A percentile compares a stretch with the other conserved stretches of the same genome.
Conservation (phyloP, 2,888 invertebrate species). For the Cheilosia urbana region DNA sequence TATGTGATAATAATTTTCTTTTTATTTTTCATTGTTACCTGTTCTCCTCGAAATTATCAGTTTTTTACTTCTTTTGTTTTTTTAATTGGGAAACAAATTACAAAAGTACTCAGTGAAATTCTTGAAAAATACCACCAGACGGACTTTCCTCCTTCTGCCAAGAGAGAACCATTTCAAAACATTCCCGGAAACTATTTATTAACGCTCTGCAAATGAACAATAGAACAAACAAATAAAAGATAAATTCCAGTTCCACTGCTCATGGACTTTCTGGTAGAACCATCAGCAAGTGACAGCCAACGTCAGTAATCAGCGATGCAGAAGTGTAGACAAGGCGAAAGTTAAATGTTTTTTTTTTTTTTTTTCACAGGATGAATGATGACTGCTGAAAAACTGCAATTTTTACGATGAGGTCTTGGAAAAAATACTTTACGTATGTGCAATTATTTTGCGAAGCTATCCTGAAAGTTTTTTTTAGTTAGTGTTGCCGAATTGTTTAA, state of each 20-base stretch:
- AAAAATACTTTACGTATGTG: too few relatives aligned
- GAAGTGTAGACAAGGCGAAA: background rate
- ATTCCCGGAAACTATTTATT: background rate
- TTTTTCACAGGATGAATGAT: background rate
- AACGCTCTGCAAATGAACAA: background rate
- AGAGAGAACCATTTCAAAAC: background rate
- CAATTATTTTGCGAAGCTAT: too few relatives aligned
- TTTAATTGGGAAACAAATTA: background rate
- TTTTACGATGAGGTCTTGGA: background rate
- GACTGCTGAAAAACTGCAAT: background rate
- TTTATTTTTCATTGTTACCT: background rate
- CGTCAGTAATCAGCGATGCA: background rate
- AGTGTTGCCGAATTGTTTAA: too few relatives aligned
- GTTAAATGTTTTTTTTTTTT: background rate
- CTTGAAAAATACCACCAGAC: too few relatives aligned
- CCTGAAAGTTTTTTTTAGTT: too few relatives aligned
- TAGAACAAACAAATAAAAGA: background rate
- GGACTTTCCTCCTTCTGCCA: too few relatives aligned
- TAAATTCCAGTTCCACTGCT: background rate
- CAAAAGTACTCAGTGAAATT: background rate
- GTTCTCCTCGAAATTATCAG: background rate
- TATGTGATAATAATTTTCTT: conserved; percentile 8
- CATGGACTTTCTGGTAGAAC: background rate
- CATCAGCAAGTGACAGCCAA: background rate
- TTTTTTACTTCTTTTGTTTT: background rate